phyloP scores from a whole-genome alignment of 1,140 invertebrate genomes.

The Thrips palmi region DNA sequence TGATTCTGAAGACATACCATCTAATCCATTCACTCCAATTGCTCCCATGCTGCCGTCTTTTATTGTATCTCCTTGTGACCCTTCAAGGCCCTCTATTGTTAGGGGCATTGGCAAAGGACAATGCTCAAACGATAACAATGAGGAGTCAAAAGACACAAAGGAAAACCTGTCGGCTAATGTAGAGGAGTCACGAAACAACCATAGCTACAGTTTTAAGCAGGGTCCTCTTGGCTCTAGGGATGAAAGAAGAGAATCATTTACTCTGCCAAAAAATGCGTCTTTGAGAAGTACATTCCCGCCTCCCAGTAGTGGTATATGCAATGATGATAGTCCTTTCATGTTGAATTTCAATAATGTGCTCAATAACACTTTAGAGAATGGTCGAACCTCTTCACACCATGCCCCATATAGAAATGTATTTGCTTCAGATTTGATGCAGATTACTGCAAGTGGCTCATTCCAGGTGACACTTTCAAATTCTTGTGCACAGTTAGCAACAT shows the following conservation, averaged over 20 bases:
- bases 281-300: no score
- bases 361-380: no score
- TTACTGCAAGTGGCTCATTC: constrained; percentile 26
- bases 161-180: background rate
- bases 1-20: no score
- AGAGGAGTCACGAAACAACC: background rate
- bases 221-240: background rate
- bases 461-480: constrained; percentile 60
- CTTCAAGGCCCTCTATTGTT: constrained; percentile 21
- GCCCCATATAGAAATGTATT: constrained; percentile 6
- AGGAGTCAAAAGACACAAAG: constrained; percentile 3
- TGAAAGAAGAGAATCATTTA: background rate
- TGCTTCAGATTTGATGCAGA: constrained; percentile 19
- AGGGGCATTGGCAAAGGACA: constrained; percentile 4
- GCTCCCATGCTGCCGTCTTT: constrained; percentile 31
- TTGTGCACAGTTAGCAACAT: constrained; percentile 43
- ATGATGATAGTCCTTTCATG: constrained; percentile 8
- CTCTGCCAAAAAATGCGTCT: no score
- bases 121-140: constrained; percentile 8
- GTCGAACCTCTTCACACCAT: no score
- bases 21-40: background rate
- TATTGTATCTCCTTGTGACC: constrained; percentile 50
- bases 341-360: constrained; percentile 8
- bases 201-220: background rate
- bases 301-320: no score